These are phyloP conservation scores for Pedicia rivosa DNA, from an alignment of 2,888 invertebrate species.

Conservation along the genomic window DNA sequence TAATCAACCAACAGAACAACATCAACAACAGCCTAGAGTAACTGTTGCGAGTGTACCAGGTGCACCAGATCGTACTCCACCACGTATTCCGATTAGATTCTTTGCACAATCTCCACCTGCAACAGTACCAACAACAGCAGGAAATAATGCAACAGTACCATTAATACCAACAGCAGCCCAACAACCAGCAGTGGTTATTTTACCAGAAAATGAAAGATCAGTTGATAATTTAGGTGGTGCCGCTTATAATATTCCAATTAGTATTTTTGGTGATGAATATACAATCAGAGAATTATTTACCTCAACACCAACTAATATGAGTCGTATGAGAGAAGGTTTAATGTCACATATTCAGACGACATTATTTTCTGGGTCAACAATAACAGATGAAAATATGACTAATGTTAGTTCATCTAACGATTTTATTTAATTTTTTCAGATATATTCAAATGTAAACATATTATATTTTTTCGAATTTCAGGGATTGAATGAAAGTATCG, in stretches of 20 bases:
- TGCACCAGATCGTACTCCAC: not conserved
- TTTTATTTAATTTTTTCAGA: not conserved
- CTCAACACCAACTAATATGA: constrained; percentile 13
- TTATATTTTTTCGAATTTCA: not conserved
- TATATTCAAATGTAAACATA: too few species aligned
- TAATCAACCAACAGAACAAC: constrained; percentile 7
- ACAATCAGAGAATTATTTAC: constrained; percentile 12
- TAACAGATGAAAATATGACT: constrained; percentile 21
- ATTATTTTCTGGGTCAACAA: constrained; percentile 21
- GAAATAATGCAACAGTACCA: not conserved
- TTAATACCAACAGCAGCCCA: constrained; percentile 12
- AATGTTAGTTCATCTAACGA: constrained; percentile 12
- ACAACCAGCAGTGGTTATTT: constrained; percentile 10
- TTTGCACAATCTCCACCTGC: not conserved
- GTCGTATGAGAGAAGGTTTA: constrained; percentile 20
- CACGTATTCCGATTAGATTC: not conserved
- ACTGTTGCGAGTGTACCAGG: not conserved
- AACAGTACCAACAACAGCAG: not conserved
- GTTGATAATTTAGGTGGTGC: constrained; percentile 11
- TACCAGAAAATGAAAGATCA: too few species aligned
- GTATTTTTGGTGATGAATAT: constrained; percentile 13
- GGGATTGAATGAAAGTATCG: not conserved
- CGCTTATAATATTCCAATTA: constrained; percentile 11
- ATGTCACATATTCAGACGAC: constrained; percentile 19
- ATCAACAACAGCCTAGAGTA: constrained; percentile 6